Conservation (phyloP, 2,113 vertebrate species). For the Tachuris rubrigastra region DNA sequence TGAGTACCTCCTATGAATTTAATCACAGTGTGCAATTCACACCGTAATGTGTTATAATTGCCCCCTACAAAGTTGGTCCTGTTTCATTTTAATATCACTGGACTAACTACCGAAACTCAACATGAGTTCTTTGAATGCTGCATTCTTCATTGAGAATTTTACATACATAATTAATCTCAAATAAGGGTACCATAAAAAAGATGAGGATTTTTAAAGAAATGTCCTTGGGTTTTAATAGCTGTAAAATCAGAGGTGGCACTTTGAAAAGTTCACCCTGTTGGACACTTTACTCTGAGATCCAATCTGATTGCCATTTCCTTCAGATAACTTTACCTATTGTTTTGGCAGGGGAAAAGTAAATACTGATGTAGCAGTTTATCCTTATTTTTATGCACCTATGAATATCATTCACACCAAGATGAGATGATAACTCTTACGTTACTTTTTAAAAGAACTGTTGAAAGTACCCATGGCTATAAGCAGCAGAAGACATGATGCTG, state of each 20-base stretch:
- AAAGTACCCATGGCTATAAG: not conserved
- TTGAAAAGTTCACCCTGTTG: conserved; percentile 63
- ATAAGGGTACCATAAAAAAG: conserved; percentile 25
- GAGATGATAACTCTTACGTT: not conserved
- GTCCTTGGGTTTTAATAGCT: conserved; percentile 40
- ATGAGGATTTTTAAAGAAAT: conserved; percentile 10
- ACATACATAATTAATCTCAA: conserved; percentile 52
- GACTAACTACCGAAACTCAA: conserved; percentile 67
- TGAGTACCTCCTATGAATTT: conserved; percentile 76
- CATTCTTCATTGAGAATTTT: conserved; percentile 38
- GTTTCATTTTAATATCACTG: conserved; percentile 69
- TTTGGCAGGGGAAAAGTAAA: not conserved
- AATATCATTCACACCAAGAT: not conserved
- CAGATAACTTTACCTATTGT: conserved; percentile 46
- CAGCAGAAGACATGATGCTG: not conserved
- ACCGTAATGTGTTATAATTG: conserved; percentile 75
- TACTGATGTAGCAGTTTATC: not conserved
- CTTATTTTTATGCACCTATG: not conserved
- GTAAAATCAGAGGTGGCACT: conserved; percentile 52
- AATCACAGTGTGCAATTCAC: conserved; percentile 76
- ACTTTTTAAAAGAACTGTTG: not conserved
- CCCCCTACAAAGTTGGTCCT: conserved; percentile 70
- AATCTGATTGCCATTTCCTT: conserved; percentile 57
- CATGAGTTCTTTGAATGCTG: conserved; percentile 36
- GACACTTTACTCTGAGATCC: conserved; percentile 52